Evolutionary conservation across 1,140 invertebrate genomes (phyloP), one percentile per base, ranked within the genome.

Genomic region (Melipona quadrifasciata): DNA sequence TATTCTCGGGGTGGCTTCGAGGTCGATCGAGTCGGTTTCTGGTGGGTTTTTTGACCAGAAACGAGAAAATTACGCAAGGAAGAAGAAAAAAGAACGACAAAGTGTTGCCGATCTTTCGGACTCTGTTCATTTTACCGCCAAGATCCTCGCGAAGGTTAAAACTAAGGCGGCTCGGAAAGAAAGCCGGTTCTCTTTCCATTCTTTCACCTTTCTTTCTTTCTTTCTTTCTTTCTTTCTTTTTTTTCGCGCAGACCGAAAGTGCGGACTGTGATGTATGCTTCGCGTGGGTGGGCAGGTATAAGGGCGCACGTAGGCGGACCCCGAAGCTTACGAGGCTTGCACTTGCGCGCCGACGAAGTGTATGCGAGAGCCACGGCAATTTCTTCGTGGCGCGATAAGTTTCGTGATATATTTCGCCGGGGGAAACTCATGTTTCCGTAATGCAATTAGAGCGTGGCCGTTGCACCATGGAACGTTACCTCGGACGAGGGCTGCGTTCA

Each of bases 391-490:
- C 85, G 87, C 82, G 85, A 89, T 88, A 89, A 88, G 82, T 89
- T 85, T 88, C 83, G 86, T 89, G 88, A 92, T 90, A 91, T 92
- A 92, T 91, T 89, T 86, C 85, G 86, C 70, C 74, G 83, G 73
- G 85, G 87, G 90, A 88, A 90, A 89, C 91, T 92, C 92, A 91
- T 93, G 93, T 92, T 93, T 93, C 89, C 88, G 90, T 93, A 92
- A 93, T 93, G 93, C 91, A 93, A 93, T 94, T 93, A 93, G 92
- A 92, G 87, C 88, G 71, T 90, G 85, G 80, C 87, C 85, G 80
- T 83, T 87, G 75, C 87, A 82, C 84, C 80, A 67, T 75, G 71
- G 71, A 55, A 68, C 64, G 61, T 65, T 71, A 12, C 55, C 67
- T 68, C 55, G 77, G 80, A 82, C 72, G 64, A n/a, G 71, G 34